Evolutionary conservation across 2,888 invertebrate species (phyloP).

Genomic region (Trichacis sp.): DNA sequence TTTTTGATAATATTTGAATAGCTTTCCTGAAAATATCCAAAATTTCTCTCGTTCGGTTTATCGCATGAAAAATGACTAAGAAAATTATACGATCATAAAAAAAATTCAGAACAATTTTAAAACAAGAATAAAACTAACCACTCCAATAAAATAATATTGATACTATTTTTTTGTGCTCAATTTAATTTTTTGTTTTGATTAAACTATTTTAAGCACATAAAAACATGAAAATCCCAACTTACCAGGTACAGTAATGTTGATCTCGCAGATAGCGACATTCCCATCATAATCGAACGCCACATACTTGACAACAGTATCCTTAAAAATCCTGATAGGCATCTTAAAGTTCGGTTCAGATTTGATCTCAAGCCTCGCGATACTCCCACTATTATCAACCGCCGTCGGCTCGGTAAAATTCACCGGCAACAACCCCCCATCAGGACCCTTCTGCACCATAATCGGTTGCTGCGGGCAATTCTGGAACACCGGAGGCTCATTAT

Average conservation of each 20-base stretch:
- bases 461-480: conserved; percentile 96
- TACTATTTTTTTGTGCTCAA: too few species aligned
- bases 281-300: conserved; percentile 98
- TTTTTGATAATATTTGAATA: too few species aligned
- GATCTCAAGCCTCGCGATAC: conserved; percentile 91
- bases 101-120: too few species aligned
- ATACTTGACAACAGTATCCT: conserved; percentile 93
- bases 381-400: conserved; percentile 95
- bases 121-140: too few species aligned
- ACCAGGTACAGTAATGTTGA: conserved; percentile 92
- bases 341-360: conserved; percentile 92
- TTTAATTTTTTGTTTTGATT: too few species aligned
- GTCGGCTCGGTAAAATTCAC: conserved; percentile 94
- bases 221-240: conserved; percentile 40
- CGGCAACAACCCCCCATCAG: conserved; percentile 88
- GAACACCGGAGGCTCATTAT: conserved; percentile 96
- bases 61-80: too few species aligned
- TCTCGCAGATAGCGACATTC: conserved; percentile 96
- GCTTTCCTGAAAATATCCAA: too few species aligned
- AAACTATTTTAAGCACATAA: too few species aligned
- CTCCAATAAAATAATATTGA: too few species aligned
- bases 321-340: conserved; percentile 88
- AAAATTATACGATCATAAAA: too few species aligned
- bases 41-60: too few species aligned
- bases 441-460: conserved; percentile 88